phyloP scores from a whole-genome alignment of 1,140 invertebrate species.

The Trialeurodes vaporariorum region DNA sequence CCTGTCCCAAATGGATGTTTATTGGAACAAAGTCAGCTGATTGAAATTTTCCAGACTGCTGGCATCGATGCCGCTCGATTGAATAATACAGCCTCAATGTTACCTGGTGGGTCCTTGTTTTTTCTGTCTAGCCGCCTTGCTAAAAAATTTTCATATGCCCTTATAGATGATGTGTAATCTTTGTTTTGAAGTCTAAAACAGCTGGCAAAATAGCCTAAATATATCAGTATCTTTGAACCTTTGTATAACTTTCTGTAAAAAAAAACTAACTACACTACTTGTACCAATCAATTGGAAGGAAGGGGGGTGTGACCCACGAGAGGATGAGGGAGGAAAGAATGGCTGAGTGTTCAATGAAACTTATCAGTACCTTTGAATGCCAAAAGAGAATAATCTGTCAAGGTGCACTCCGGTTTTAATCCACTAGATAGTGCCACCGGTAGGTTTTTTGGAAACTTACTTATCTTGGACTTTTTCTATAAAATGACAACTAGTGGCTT shows the following conservation, averaged over 20 bases:
- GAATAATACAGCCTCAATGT: constrained; percentile 18
- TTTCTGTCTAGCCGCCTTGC: not conserved
- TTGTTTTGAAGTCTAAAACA: not conserved
- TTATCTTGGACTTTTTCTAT: too few relatives aligned
- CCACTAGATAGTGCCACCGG: too few relatives aligned
- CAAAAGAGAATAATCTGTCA: too few relatives aligned
- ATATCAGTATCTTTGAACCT: not conserved
- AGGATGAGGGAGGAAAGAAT: too few relatives aligned
- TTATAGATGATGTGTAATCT: not conserved
- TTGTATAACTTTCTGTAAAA: not conserved
- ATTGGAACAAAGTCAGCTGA: constrained; percentile 56
- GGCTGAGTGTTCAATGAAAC: too few relatives aligned
- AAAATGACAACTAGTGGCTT: too few relatives aligned
- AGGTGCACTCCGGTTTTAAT: too few relatives aligned
- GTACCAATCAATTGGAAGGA: too few relatives aligned
- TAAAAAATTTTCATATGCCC: not conserved
- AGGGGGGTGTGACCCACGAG: too few relatives aligned
- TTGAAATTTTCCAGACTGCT: constrained; percentile 52
- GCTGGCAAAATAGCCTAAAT: constrained; percentile 4
- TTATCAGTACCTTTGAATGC: too few relatives aligned
- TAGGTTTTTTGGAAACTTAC: too few relatives aligned
- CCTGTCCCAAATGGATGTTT: constrained; percentile 41
- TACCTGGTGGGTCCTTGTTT: not conserved
- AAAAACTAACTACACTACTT: too few relatives aligned
- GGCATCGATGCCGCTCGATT: constrained; percentile 55